Evolutionary conservation across 2,113 vertebrate species (phyloP), one percentile per base, ranked within the genome.

Genomic region (Numenius arquata): DNA sequence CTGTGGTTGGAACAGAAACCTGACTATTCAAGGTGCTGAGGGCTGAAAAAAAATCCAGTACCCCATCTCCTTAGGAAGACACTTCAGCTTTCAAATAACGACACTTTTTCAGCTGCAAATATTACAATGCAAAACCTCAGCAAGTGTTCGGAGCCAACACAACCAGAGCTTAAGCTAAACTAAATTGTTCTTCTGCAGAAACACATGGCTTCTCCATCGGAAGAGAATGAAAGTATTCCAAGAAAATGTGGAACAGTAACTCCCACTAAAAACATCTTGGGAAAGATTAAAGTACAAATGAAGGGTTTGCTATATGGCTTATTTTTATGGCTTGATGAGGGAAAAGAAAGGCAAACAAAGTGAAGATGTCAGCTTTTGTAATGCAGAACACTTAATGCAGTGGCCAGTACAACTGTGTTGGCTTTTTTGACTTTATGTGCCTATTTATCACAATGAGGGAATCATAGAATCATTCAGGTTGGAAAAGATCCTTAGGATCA

Each of bases 141-240:
- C 5, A 4, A 53, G 20, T 5, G 19, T 40, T 80, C 21, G 19
- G 73, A 59, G 58, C 30, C 48, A 45, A 14, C 41, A 13, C 0
- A 0, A 13, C 8, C 47, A 23, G 0, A 36, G 62, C 25, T 20
- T 41, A 32, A 90, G 30, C 10, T 50, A 41, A 90, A 65, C n/a
- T 36, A 20, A 79, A 43, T 6, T n/a, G 43, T 22, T 66, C 41
- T n/a, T 34, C 30, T n/a, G 71, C 72, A 85, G 66, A 90, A 88
- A 47, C n/a, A 15, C 4, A 11, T 36, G 34, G 70, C 27, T 86
- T 19, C 53, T 72, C 22, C 6, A 0, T 0, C 29, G 32, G 63
- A 68, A 80, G 72, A 76, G 48, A 94, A 83, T 12, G 5, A 10
- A 89, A 79, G 45, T 11, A 41, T 11, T 70, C 9, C 16, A 38